A percentile compares a stretch with the other conserved stretches of the same genome.
Evolutionary conservation across 1,140 invertebrate species (phyloP).

Genomic region (Melitaea cinxia): DNA sequence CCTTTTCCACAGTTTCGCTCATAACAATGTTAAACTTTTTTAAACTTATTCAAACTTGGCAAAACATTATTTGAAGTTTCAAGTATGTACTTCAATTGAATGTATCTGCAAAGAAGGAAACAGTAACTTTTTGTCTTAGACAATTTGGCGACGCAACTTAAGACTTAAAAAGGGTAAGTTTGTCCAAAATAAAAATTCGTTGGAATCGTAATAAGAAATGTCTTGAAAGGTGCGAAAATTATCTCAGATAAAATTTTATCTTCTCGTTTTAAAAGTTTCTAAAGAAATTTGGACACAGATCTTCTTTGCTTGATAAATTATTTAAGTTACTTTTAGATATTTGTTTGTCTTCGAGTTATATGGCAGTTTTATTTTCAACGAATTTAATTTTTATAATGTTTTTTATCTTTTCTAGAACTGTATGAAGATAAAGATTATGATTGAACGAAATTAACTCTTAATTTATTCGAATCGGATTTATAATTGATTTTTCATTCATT

Average conservation of each 20-base stretch:
- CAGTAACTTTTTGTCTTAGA: conserved; percentile 4
- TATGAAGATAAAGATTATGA: neutral
- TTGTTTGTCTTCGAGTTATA: conserved; percentile 9
- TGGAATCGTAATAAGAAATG: conserved; percentile 14
- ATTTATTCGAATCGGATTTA: too few relatives aligned
- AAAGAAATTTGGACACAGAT: conserved; percentile 18
- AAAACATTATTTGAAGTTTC: conserved; percentile 17
- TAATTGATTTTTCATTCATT: too few relatives aligned
- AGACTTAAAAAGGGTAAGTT: conserved; percentile 20
- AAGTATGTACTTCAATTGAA: conserved; percentile 12
- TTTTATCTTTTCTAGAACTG: neutral
- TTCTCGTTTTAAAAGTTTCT: neutral
- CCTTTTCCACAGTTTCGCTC: neutral
- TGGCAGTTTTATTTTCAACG: conserved; percentile 1
- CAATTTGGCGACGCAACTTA: conserved; percentile 12
- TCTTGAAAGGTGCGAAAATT: conserved; percentile 20
- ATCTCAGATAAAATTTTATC: conserved; percentile 9
- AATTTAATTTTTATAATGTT: conserved; percentile 3
- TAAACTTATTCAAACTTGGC: neutral
- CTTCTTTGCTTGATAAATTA: neutral
- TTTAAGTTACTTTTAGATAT: neutral
- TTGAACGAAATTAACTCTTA: too few relatives aligned
- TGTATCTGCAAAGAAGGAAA: conserved; percentile 21
- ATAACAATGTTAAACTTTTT: neutral
- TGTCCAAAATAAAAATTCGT: conserved; percentile 16